phyloP scores from a whole-genome alignment of 2,888 invertebrate species.

The Eupithecia vulgata region DNA sequence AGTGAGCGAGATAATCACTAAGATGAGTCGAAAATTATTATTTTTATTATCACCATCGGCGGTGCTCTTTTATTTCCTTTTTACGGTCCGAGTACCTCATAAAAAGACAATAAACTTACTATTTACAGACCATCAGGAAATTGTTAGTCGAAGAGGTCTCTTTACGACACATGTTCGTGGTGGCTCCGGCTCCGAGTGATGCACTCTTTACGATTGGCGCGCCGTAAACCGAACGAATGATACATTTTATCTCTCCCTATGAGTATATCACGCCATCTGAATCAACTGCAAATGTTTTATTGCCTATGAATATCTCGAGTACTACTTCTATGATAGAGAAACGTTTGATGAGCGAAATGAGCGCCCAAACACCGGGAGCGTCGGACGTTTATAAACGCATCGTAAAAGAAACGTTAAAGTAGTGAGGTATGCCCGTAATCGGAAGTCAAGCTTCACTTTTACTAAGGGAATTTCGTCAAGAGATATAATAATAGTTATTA shows the following conservation, averaged over 20 bases:
- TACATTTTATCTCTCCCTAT: slow-evolving; percentile 70
- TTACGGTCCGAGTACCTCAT: slow-evolving; percentile 85
- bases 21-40: slow-evolving; percentile 85
- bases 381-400: slow-evolving; percentile 34
- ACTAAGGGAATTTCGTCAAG: slow-evolving; percentile 75
- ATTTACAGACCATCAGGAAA: slow-evolving; percentile 85
- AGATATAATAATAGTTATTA: slow-evolving; percentile 82
- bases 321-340: slow-evolving; percentile 19
- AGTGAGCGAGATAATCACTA: slow-evolving; percentile 80
- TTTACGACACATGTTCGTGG: slow-evolving; percentile 83
- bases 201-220: slow-evolving; percentile 81
- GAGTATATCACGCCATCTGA: slow-evolving; percentile 62
- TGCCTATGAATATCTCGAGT: slow-evolving; percentile 45
- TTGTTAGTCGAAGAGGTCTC: slow-evolving; percentile 84
- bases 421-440: slow-evolving; percentile 43
- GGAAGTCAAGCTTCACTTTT: slow-evolving; percentile 62
- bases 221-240: slow-evolving; percentile 75
- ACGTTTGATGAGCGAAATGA: slow-evolving; percentile 33
- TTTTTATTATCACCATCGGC: slow-evolving; percentile 85
- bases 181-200: slow-evolving; percentile 66
- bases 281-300: slow-evolving; percentile 56
- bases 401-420: slow-evolving; percentile 57
- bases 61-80: slow-evolving; percentile 85
- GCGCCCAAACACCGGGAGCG: slow-evolving; percentile 36
- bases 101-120: slow-evolving; percentile 85